Percentiles rank a stretch among this genome's conserved stretches.
These are phyloP conservation scores for Sylvilagus bachmani DNA, from an alignment of 2,113 vertebrate species.

Conservation along the genomic window DNA sequence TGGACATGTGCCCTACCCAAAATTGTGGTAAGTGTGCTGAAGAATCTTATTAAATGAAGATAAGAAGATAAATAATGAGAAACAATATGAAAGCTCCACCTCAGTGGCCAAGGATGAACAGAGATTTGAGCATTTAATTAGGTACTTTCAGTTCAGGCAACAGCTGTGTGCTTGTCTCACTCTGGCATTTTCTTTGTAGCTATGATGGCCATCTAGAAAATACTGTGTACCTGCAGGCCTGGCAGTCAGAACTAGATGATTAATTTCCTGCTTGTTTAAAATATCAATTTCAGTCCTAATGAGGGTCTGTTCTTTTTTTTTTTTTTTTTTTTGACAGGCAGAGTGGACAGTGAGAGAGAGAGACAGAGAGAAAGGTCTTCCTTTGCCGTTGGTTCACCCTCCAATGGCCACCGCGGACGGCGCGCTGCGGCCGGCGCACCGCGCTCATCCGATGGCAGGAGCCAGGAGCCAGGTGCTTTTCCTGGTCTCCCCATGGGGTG, in stretches of 20 bases:
- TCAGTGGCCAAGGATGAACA: not conserved
- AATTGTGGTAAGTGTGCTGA: too few species aligned
- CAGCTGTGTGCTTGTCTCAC: not conserved
- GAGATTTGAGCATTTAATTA: not conserved
- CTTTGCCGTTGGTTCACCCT: too few species aligned
- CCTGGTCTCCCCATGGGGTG: too few species aligned
- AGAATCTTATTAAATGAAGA: not conserved
- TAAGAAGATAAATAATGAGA: not conserved
- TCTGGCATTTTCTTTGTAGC: not conserved
- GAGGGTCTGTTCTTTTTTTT: not conserved
- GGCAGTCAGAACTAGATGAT: not conserved
- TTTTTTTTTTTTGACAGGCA: too few species aligned
- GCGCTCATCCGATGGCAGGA: too few species aligned
- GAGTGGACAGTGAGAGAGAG: too few species aligned
- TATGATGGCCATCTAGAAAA: not conserved
- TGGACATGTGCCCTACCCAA: not conserved
- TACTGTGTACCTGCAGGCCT: not conserved
- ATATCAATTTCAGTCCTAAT: constrained; percentile 8
- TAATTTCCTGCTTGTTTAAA: constrained; percentile 49
- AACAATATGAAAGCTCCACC: not conserved
- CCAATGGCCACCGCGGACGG: too few species aligned
- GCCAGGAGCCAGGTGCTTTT: too few species aligned
- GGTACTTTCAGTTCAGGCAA: not conserved
- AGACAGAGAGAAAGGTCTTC: too few species aligned
- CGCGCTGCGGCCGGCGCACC: too few species aligned